Percentiles rank a stretch among this genome's conserved stretches.
Conservation (phyloP, 2,888 invertebrate species). For the Dyspetes luteomarginatus region DNA sequence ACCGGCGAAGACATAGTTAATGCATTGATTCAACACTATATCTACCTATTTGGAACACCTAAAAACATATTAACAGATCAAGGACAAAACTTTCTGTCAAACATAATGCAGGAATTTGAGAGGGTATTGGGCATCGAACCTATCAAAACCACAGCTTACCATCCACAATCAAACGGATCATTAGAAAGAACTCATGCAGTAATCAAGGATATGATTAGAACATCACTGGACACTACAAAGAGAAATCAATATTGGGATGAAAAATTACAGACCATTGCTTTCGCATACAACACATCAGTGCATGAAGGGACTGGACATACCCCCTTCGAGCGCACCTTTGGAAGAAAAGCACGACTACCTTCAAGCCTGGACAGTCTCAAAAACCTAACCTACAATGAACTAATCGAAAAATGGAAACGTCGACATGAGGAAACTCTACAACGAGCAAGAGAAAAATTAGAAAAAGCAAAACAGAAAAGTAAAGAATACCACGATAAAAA, state of each 20-base stretch:
- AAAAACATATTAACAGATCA: not conserved
- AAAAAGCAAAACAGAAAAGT: too few species aligned
- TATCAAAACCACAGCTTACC: not conserved
- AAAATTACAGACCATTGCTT: slow-evolving; percentile 64
- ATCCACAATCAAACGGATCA: slow-evolving; percentile 1
- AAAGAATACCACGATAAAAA: too few species aligned
- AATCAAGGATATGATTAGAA: too few species aligned
- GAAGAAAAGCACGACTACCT: slow-evolving; percentile 39
- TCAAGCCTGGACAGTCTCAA: too few species aligned
- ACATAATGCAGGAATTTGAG: not conserved
- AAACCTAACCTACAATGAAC: too few species aligned
- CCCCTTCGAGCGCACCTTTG: slow-evolving; percentile 43
- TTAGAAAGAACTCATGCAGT: not conserved
- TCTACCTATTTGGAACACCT: not conserved
- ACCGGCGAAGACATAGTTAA: slow-evolving; percentile 5
- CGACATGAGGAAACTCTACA: too few species aligned
- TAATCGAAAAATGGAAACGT: too few species aligned
- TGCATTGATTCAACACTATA: not conserved
- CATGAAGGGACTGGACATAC: slow-evolving; percentile 56
- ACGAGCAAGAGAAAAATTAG: too few species aligned
- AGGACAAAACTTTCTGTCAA: not conserved
- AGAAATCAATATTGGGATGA: slow-evolving; percentile 68
- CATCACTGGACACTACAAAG: slow-evolving; percentile 39
- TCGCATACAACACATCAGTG: slow-evolving; percentile 63
- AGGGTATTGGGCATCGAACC: not conserved